Evolutionary conservation across 2,113 vertebrate genomes (phyloP), one percentile per base, ranked within the genome.

Genomic region (Lepus europaeus): DNA sequence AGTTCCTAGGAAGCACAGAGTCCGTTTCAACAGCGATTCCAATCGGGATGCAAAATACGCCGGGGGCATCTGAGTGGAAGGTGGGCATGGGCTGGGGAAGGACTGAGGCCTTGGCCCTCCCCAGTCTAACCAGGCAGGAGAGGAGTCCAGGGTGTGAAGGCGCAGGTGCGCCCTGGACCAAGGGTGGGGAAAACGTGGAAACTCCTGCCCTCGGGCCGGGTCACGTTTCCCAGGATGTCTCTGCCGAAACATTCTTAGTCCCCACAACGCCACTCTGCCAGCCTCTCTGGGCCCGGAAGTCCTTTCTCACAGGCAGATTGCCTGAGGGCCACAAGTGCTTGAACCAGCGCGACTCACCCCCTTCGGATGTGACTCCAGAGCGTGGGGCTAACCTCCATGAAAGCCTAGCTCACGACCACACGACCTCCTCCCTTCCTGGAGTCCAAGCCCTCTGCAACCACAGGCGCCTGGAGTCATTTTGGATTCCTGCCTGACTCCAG

Each of bases 1-100:
- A 99, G 98, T 97, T 99, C 99, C 99, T 99, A 97, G 85, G 97
- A 98, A 97, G 98, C 20, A 98, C 9, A 97, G 86, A 96, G 31
- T 88, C 87, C 61, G 17, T 87, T 80, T 96, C 96, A 97, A 11
- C 29, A 80, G 77, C 66, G 63, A 90, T 49, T 87, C 79, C 29
- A 68, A 64, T 61, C 1, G 11, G 25, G 72, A 45, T 33, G 36
- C 96, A 95, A 85, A 91, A 93, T 27, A 87, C 61, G n/a, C 1
- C 82, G 19, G 73, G 16, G 31, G 17, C 27, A 68, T 80, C 68
- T 76, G 23, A 39, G 0, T 25, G 19, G 51, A 83, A 70, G 20
- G 27, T 13, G 72, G 36, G 4, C 14, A 11, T 0, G 9, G 33
- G 45, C 9, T 3, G 72, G 22, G 33, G 31, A 63, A 53, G 69